phyloP scores from a whole-genome alignment of 2,113 vertebrate genomes.

The Nothoprocta perdicaria region DNA sequence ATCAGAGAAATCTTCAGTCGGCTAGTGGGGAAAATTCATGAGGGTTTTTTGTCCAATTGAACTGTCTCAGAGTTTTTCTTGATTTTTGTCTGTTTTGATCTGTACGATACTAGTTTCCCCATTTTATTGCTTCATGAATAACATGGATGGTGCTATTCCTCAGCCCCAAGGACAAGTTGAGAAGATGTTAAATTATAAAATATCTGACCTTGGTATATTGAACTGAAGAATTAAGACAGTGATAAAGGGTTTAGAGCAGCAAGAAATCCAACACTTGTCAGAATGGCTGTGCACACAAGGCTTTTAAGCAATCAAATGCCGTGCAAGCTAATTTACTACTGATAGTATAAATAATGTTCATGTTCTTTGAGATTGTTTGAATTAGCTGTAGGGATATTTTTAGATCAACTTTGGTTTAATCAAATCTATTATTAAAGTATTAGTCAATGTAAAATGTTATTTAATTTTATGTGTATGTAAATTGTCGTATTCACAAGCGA shows the following conservation, averaged over 20 bases:
- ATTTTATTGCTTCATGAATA: background rate
- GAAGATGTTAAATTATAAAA: background rate
- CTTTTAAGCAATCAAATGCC: constrained; percentile 54
- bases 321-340: constrained; percentile 22
- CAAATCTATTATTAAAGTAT: constrained; percentile 11
- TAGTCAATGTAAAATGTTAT: constrained; percentile 11
- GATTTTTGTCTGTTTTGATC: background rate
- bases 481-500: background rate
- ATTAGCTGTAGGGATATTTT: constrained; percentile 27
- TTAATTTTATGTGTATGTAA: constrained; percentile 1
- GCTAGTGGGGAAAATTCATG: background rate
- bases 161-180: constrained; percentile 20
- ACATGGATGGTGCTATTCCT: background rate
- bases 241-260: constrained; percentile 35
- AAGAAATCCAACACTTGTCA: constrained; percentile 27
- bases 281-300: background rate
- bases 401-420: constrained; percentile 29
- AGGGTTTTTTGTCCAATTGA: background rate
- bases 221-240: constrained; percentile 47
- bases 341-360: constrained; percentile 9
- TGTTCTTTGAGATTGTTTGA: constrained; percentile 47
- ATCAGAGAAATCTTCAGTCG: background rate
- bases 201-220: constrained; percentile 33
- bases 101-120: background rate
- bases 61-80: background rate